A percentile compares a stretch with the other conserved stretches of the same genome.
Conservation (phyloP, 2,888 invertebrate genomes). For the Dusona sp. region DNA sequence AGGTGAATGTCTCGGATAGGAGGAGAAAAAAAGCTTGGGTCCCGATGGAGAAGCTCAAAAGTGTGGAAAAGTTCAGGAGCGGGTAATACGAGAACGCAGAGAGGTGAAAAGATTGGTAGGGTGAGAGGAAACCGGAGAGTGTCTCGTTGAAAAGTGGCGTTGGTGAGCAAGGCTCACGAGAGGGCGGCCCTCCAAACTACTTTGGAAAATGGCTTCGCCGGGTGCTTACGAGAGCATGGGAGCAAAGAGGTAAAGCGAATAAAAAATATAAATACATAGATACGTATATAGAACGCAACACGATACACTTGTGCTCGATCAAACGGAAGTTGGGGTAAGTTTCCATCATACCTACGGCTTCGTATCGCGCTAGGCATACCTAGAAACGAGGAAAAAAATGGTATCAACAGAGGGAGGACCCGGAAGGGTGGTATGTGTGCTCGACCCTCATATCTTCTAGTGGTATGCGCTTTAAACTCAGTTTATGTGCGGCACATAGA, state of each 20-base stretch:
- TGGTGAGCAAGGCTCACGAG: conserved; percentile 8
- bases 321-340: conserved; percentile 60
- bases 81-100: conserved; percentile 39
- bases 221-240: conserved; percentile 21
- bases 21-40: conserved; percentile 5
- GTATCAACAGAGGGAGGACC: not conserved
- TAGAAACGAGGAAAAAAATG: not conserved
- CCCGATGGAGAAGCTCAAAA: conserved; percentile 11
- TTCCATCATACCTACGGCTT: conserved; percentile 51
- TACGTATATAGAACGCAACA: conserved; percentile 1
- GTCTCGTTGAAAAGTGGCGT: conserved; percentile 53
- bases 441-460: not conserved
- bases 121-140: conserved; percentile 21
- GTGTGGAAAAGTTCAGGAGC: conserved; percentile 1
- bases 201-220: conserved; percentile 60
- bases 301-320: conserved; percentile 55
- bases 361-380: not conserved
- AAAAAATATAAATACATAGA: conserved; percentile 1
- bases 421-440: not conserved
- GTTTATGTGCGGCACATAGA: not conserved
- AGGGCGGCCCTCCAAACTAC: conserved; percentile 43
- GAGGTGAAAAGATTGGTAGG: conserved; percentile 46
- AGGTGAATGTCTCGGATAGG: not conserved
- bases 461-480: not conserved
- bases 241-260: not conserved